phyloP scores from a whole-genome alignment of 1,140 invertebrate species.

The Stenopsyche tienmushanensis region DNA sequence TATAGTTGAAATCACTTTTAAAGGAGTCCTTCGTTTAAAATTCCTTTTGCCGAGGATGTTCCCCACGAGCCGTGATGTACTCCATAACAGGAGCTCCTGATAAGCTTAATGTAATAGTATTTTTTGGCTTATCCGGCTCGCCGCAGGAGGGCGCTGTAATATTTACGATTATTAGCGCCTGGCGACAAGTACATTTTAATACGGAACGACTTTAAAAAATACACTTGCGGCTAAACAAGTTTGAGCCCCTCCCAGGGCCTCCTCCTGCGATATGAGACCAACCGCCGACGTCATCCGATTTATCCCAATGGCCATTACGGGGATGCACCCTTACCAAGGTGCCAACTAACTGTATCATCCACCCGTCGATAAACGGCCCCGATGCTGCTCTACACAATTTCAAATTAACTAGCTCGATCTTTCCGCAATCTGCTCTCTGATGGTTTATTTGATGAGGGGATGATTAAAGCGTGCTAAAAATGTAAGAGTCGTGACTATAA shows the following conservation, averaged over 20 bases:
- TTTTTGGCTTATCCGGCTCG: conserved; percentile 41
- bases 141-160: conserved; percentile 37
- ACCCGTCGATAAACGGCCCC: no score
- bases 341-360: no score
- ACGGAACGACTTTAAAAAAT: conserved; percentile 40
- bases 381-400: no score
- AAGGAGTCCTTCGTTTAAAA: no score
- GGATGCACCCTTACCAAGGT: neutral
- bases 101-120: conserved; percentile 42
- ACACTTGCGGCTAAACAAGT: conserved; percentile 33
- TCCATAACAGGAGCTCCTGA: conserved; percentile 33
- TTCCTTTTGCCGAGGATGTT: no score
- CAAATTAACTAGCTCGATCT: no score
- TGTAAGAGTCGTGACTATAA: no score
- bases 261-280: neutral
- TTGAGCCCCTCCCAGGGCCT: conserved; percentile 1
- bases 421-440: no score
- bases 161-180: conserved; percentile 42
- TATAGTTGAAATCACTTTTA: no score
- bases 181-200: conserved; percentile 43
- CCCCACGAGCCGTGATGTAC: conserved; percentile 30
- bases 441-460: no score
- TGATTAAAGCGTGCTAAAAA: no score
- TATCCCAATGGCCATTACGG: neutral
- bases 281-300: neutral